phyloP scores from a whole-genome alignment of 2,888 invertebrate genomes.

The Phyllotreta cruciferae region DNA sequence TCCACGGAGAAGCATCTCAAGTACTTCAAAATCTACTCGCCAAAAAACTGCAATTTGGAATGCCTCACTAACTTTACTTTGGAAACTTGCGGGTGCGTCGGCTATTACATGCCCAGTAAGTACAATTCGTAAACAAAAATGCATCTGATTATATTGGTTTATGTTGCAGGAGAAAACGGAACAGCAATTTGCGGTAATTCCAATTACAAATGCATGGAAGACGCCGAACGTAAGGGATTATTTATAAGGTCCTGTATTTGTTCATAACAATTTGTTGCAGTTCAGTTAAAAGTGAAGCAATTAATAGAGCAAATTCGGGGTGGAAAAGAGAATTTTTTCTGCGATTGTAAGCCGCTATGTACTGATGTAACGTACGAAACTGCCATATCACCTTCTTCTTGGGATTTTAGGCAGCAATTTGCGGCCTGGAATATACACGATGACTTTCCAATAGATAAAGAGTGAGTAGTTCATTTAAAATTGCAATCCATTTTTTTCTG shows the following conservation, averaged over 20 bases:
- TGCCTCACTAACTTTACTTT: constrained; percentile 72
- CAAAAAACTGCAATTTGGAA: constrained; percentile 74
- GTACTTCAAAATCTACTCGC: constrained; percentile 72
- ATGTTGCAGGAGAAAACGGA: constrained; percentile 14
- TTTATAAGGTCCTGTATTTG: not conserved
- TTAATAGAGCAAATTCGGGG: constrained; percentile 28
- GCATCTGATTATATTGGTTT: no score
- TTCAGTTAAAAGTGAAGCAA: constrained; percentile 4
- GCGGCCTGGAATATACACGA: constrained; percentile 6
- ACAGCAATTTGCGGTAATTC: constrained; percentile 18
- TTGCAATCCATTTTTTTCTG: not conserved
- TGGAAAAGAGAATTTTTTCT: constrained; percentile 48
- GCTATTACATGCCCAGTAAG: constrained; percentile 70
- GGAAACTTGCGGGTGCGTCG: constrained; percentile 55
- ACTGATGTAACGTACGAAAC: constrained; percentile 72
- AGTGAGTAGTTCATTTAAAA: not conserved
- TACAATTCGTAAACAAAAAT: no score
- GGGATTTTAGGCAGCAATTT: constrained; percentile 61
- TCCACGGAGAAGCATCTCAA: constrained; percentile 68
- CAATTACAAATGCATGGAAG: not conserved
- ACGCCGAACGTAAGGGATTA: constrained; percentile 20
- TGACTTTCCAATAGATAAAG: not conserved
- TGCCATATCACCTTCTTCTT: constrained; percentile 72
- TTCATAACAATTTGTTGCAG: not conserved
- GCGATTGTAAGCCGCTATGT: constrained; percentile 68